Conservation (phyloP, 1,140 invertebrate species). For the Antheraea pernyi region DNA sequence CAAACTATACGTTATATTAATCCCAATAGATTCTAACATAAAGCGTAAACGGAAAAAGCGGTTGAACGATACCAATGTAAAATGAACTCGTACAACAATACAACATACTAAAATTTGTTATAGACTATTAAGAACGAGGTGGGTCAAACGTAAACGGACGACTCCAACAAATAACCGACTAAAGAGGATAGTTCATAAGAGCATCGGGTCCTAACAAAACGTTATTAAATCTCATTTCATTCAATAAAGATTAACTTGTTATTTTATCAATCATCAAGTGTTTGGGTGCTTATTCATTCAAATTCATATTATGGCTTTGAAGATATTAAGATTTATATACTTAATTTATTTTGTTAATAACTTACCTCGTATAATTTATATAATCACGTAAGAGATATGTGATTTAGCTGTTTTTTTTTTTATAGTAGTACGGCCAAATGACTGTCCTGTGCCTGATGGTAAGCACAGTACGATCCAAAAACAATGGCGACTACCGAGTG, state of each 20-base stretch:
- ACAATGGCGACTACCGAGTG: too few species aligned
- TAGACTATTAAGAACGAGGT: constrained; percentile 6
- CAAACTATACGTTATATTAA: background rate
- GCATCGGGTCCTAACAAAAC: constrained; percentile 62
- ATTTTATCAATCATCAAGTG: constrained; percentile 20
- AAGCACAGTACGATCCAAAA: too few species aligned
- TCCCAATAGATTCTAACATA: background rate
- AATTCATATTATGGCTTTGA: background rate
- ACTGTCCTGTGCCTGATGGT: too few species aligned
- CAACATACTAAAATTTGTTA: background rate
- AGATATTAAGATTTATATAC: background rate
- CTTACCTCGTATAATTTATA: too few species aligned
- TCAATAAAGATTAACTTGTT: background rate
- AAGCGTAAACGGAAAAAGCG: constrained; percentile 44
- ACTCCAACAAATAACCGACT: constrained; percentile 41
- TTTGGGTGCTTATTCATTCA: constrained; percentile 41
- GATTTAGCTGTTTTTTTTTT: too few species aligned
- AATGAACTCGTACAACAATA: constrained; percentile 28
- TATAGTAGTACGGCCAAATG: too few species aligned
- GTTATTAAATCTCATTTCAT: constrained; percentile 69
- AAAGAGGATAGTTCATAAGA: constrained; percentile 62
- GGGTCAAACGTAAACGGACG: constrained; percentile 41
- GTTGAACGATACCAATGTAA: constrained; percentile 31
- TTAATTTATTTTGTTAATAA: background rate
- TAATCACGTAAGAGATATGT: too few species aligned